These are phyloP conservation scores for Pitta sordida DNA, from an alignment of 2,113 vertebrate species.

Conservation along the genomic window DNA sequence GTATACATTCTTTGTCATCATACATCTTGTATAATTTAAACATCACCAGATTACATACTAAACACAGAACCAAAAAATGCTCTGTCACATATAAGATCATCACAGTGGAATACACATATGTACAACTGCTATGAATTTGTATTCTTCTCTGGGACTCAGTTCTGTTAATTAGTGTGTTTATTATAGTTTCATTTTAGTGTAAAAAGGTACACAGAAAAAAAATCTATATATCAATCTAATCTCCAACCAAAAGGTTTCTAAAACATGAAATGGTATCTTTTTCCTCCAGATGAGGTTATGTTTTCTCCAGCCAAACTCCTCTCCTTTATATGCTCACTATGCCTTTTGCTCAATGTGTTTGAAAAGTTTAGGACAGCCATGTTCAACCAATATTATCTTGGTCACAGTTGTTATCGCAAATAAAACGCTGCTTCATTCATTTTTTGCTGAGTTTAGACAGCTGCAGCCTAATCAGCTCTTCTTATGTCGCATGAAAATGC, in stretches of 20 bases:
- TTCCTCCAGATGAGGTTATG: not conserved
- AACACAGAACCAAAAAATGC: not conserved
- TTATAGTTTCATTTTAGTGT: not conserved
- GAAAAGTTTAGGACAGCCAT: not conserved
- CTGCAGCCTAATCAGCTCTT: not conserved
- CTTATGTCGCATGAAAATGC: not conserved
- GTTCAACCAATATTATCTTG: not conserved
- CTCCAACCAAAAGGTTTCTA: not conserved
- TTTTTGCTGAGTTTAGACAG: not conserved
- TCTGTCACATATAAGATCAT: not conserved
- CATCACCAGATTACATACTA: not conserved
- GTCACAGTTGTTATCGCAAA: not conserved
- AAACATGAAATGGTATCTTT: not conserved
- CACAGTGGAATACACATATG: not conserved
- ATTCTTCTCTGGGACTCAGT: not conserved
- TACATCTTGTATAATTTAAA: not conserved
- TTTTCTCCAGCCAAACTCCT: not conserved
- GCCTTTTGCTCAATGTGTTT: not conserved
- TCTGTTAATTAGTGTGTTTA: not conserved
- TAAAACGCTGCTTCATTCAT: not conserved
- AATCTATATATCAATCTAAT: not conserved
- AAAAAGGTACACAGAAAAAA: not conserved
- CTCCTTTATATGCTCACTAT: not conserved
- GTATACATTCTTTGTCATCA: not conserved
- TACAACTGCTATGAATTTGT: not conserved